phyloP scores from a whole-genome alignment of 2,797 vertebrate genomes.

The Holocentrus rufus region DNA sequence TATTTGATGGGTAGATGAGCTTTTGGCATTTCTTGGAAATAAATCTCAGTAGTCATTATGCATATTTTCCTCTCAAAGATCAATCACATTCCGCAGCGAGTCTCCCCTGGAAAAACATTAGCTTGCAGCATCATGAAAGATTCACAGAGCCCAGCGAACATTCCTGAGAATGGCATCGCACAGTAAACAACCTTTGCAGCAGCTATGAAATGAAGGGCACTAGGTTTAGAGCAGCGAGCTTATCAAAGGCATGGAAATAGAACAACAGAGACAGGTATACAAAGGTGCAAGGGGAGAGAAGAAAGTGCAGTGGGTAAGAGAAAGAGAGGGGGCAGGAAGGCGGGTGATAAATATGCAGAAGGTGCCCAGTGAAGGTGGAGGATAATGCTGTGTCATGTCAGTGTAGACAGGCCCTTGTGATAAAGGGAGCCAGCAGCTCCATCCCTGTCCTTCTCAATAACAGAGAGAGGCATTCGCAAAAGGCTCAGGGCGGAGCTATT shows the following conservation, averaged over 20 bases:
- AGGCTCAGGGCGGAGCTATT: constrained; percentile 61
- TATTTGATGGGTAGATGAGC: constrained; percentile 39
- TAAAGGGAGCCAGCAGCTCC: constrained; percentile 20
- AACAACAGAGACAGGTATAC: neutral
- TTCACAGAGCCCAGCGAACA: too few relatives aligned
- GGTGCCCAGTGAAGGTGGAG: constrained; percentile 18
- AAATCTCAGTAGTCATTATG: constrained; percentile 38
- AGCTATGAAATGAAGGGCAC: neutral
- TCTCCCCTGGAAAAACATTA: neutral
- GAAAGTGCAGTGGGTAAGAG: neutral
- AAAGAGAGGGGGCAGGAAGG: neutral
- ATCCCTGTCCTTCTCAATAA: constrained; percentile 49
- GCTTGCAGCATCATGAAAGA: neutral
- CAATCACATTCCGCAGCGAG: constrained; percentile 1
- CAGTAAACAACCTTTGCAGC: neutral
- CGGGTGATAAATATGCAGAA: constrained; percentile 22
- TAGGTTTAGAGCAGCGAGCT: neutral
- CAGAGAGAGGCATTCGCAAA: constrained; percentile 41
- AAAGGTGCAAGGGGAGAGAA: neutral
- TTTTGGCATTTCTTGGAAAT: constrained; percentile 19
- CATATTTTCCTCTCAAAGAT: constrained; percentile 3
- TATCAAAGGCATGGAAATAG: neutral
- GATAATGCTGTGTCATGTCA: constrained; percentile 57
- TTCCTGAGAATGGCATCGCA: constrained; percentile 1
- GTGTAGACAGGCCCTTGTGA: constrained; percentile 26